Base-by-base conservation (phyloP, 2,888 invertebrate species). In the Ametastegia equiseti region DNA sequence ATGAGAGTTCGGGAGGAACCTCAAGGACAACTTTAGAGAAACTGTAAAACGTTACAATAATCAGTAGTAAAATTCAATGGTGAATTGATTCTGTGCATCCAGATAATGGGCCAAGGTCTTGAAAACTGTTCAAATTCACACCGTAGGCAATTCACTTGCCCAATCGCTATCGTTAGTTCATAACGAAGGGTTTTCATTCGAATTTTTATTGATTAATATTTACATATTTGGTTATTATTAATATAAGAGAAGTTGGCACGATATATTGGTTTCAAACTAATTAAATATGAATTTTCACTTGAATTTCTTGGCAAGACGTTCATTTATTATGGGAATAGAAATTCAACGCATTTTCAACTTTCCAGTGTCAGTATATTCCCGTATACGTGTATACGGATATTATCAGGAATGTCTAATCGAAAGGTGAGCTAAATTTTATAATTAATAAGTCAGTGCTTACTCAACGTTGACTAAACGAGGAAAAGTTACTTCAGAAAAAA, bases 231-330 rank as follows among this genome's bases (percentile, higher is more conserved):
- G 9, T 11, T 9, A n/a, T n/a, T n/a, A n/a, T n/a, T n/a, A n/a
- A n/a, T n/a, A 54, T 54, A 1, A 3, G 54, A 54, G 9, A 23
- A 19, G 63, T 71, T 80, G 79, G 27, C 79, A n/a, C 79, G 77
- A 60, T 73, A 69, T 42, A 75, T 83, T 73, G 80, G 81, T 39
- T 60, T 13, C 54, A 65, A 75, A 47, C 65, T 33, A 77, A 80
- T 81, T 57, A 80, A 75, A 83, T 81, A 79, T 81, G 73, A 80
- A 83, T 80, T 83, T 54, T 67, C 50, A 80, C 82, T 73, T n/a
- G n/a, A 69, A 60, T 82, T 80, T 81, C 80, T 77, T 67, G 36
- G 39, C 33, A 39, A n/a, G 9, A 69, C 39, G 50, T 39, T n/a
- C n/a, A n/a, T n/a, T n/a, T n/a, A n/a, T n/a, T 39, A 50, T 80